Base-by-base conservation (phyloP, 2,888 invertebrate species). In the Mythimna vitellina region DNA sequence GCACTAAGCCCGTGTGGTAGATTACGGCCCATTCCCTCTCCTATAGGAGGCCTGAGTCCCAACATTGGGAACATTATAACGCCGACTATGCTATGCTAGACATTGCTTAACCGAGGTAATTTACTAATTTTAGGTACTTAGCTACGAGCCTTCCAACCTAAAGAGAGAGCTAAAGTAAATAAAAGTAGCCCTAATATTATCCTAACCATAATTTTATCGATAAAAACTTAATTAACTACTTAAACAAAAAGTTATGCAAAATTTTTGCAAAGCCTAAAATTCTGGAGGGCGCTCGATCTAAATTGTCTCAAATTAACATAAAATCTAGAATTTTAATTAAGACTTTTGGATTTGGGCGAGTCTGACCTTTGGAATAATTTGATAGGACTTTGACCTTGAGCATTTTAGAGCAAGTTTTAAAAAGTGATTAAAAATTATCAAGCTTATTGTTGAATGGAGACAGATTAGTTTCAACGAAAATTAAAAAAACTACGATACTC, bases 231-330 rank as follows among this genome's bases (percentile, higher is more conserved):
- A 84, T 77, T 79, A 29, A 29, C 29, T 29, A 29, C 29, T 29
- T 29, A 60, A 67, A 70, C 20, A 73, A 69, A 84, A 81, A 76
- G 61, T 77, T 79, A 74, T 81, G 76, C 75, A 72, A 64, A 76
- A 73, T 42, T 79, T 78, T 81, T 76, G 29, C 63, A 56, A 65
- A 76, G 71, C 69, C 66, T 62, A 77, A 75, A 73, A 84, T 80
- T 80, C 63, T 65, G 65, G 64, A 71, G 56, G 60, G 69, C 69
- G 49, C 69, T 75, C 61, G 49, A 80, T 80, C 76, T 60, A 76
- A 83, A 81, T 83, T 73, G 76, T 73, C 76, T 76, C n/a, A 65
- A 85, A 85, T 84, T 78, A 83, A 70, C 85, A 85, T 84, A 84
- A 78, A 81, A 74, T 62, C 73, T 83, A 75, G 76, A 80, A 80